Conservation (phyloP, 2,113 vertebrate species). For the Malaclemys terrapin region DNA sequence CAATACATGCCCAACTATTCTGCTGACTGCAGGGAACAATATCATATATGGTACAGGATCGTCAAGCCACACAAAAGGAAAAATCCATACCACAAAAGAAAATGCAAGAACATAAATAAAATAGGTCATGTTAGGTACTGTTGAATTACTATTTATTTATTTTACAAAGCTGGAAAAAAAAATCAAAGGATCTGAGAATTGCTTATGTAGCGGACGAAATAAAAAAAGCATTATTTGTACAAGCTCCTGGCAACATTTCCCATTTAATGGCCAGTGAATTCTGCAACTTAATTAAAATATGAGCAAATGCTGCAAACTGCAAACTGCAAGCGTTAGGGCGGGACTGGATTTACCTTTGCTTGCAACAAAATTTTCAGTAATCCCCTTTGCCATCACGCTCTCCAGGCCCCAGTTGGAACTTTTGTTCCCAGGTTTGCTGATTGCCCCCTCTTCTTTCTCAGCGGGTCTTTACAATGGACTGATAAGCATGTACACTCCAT, state of each 20-base stretch:
- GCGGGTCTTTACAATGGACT: background rate
- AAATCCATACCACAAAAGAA: background rate
- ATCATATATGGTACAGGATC: background rate
- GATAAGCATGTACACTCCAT: background rate
- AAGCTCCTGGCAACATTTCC: background rate
- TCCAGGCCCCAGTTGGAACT: background rate
- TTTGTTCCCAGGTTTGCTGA: background rate
- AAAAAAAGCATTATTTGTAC: background rate
- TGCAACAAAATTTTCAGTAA: background rate
- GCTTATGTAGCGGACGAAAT: background rate
- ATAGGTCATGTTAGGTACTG: background rate
- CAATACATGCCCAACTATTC: background rate
- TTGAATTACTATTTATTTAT: background rate
- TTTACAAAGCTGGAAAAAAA: background rate
- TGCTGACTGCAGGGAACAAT: background rate
- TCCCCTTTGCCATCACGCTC: background rate
- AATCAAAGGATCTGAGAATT: background rate
- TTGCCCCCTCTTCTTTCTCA: background rate
- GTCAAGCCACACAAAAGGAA: background rate
- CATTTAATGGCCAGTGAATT: background rate
- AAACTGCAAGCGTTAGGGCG: background rate
- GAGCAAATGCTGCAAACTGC: background rate
- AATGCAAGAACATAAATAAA: background rate
- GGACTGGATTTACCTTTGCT: background rate
- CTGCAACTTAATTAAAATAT: background rate